Evolutionary conservation across 2,888 invertebrate genomes (phyloP), one percentile per base, ranked within the genome.

Genomic region (Miltochrista miniata): DNA sequence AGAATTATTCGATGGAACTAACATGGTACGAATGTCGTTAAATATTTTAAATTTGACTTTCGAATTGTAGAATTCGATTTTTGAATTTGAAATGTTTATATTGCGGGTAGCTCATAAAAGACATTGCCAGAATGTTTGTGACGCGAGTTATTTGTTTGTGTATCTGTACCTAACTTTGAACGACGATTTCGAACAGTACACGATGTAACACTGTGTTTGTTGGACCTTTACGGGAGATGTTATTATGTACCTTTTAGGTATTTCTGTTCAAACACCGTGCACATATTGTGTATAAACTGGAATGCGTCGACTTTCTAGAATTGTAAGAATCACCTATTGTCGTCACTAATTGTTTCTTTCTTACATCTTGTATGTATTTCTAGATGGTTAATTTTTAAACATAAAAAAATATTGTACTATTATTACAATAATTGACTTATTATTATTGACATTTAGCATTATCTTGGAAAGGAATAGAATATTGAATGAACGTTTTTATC

Each of bases 371-470:
- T 85, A 87, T 87, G 82, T 87, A 86, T 84, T 83, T 85, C 82
- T 89, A 88, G 87, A 83, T 69, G 74, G 79, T 80, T 87, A 83
- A 81, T 83, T 86, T 87, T 74, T 66, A 78, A 83, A 81, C 75
- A 76, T 82, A 76, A 81, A 82, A 77, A 74, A 83, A 83, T 86
- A 88, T 86, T 87, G 87, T 87, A 85, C 80, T 85, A 83, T 81
- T 83, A 83, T 75, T 79, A 86, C 83, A 84, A 86, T 87, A 83
- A 83, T 83, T 85, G 79, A 79, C 80, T 82, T 83, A 86, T 83
- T 79, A 86, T 82, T 82, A 83, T 83, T 79, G 79, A 78, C 74
- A 76, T 79, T 82, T 84, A 86, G 84, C 82, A 81, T 85, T 87
- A 86, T 81, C 79, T 74, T 81, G 84, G 79, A 85, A 82, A 72